Conservation (phyloP, 1,140 invertebrate species). For the Amyelois transitella region DNA sequence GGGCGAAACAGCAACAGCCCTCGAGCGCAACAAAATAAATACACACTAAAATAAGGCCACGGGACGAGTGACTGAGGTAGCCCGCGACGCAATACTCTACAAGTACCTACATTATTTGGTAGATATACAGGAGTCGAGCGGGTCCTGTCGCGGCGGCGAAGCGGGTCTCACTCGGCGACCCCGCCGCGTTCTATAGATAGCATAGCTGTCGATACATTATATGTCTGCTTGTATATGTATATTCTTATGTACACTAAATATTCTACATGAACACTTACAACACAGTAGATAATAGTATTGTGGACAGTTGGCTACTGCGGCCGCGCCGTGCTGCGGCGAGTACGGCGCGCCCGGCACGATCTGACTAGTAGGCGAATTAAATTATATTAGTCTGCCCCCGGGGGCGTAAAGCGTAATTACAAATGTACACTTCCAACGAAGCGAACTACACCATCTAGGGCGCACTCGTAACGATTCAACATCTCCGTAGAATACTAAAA, state of each 20-base stretch:
- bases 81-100: slow-evolving; percentile 66
- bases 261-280: slow-evolving; percentile 70
- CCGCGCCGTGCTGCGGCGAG: slow-evolving; percentile 30
- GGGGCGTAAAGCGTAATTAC: slow-evolving; percentile 63
- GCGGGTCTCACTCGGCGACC: slow-evolving; percentile 23
- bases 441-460: too few relatives aligned
- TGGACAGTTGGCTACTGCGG: slow-evolving; percentile 61
- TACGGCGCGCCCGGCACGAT: slow-evolving; percentile 45
- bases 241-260: slow-evolving; percentile 65
- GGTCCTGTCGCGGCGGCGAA: slow-evolving; percentile 12
- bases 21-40: slow-evolving; percentile 71
- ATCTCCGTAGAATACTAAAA: too few relatives aligned
- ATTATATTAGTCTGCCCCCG: slow-evolving; percentile 49
- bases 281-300: slow-evolving; percentile 64
- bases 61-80: slow-evolving; percentile 70
- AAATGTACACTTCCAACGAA: slow-evolving; percentile 35
- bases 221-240: slow-evolving; percentile 58
- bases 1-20: slow-evolving; percentile 69
- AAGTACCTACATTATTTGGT: slow-evolving; percentile 58
- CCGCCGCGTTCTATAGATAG: slow-evolving; percentile 21
- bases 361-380: slow-evolving; percentile 67
- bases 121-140: slow-evolving; percentile 31
- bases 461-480: too few relatives aligned
- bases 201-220: slow-evolving; percentile 42
- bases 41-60: slow-evolving; percentile 65